A percentile compares a stretch with the other conserved stretches of the same genome.
Evolutionary conservation across 1,140 invertebrate genomes (phyloP).

Genomic region (Laodelphax striatellus): DNA sequence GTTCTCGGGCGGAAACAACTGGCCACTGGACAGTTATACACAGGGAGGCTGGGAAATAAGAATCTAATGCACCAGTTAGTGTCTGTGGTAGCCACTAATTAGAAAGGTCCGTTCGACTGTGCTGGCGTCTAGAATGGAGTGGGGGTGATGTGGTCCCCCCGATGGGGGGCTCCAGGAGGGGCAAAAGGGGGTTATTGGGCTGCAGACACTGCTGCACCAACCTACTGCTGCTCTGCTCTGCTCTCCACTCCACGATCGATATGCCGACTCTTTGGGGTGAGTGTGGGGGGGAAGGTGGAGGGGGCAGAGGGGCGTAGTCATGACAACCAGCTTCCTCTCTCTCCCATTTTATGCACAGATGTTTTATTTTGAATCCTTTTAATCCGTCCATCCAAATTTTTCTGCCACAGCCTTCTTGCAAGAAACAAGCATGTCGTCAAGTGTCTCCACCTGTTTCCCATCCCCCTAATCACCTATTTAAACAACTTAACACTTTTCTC

Average conservation of each 20-base stretch:
- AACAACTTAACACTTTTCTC: too few species aligned
- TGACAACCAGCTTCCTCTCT: background rate
- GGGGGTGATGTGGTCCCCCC: background rate
- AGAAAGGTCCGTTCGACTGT: too few species aligned
- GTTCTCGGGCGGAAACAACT: too few species aligned
- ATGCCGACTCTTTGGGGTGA: too few species aligned
- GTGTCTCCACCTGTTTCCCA: too few species aligned
- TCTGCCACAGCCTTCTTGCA: background rate
- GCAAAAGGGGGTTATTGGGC: background rate
- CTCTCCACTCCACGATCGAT: too few species aligned
- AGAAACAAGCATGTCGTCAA: background rate
- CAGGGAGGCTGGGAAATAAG: too few species aligned
- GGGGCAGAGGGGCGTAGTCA: background rate
- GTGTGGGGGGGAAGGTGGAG: background rate
- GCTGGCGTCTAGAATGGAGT: background rate
- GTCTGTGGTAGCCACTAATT: too few species aligned
- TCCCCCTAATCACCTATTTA: too few species aligned
- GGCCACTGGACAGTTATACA: too few species aligned
- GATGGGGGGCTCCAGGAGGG: background rate
- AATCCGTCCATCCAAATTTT: conserved; percentile 2
- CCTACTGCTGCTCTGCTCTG: too few species aligned
- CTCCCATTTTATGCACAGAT: conserved; percentile 1
- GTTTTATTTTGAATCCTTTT: conserved; percentile 2
- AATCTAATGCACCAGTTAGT: too few species aligned
- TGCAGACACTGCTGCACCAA: background rate